These are phyloP conservation scores for Tetranychus cinnabarinus DNA, from an alignment of 1,140 invertebrate genomes.

Conservation along the genomic window DNA sequence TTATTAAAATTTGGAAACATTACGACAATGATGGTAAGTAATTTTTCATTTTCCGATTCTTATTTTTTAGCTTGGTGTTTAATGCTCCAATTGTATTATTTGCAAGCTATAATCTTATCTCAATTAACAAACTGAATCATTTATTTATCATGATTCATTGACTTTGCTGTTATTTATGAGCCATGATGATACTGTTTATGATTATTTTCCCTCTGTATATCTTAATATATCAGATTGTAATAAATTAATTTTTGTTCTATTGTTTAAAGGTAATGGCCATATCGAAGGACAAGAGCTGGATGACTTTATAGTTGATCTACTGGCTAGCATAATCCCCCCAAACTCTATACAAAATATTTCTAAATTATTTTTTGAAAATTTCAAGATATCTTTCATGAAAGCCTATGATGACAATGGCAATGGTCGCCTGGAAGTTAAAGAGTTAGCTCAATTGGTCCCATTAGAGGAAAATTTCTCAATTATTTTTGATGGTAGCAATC, in stretches of 20 bases:
- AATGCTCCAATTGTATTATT: neutral
- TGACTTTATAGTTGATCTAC: neutral
- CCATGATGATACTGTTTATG: neutral
- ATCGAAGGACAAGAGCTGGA: neutral
- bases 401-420: neutral
- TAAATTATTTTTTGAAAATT: neutral
- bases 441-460: neutral
- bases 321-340: neutral
- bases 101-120: neutral
- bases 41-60: neutral
- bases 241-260: neutral
- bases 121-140: neutral
- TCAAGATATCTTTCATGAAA: neutral
- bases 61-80: neutral
- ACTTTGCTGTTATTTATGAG: neutral
- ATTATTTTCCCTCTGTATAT: no score
- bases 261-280: neutral
- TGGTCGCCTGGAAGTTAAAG: neutral
- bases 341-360: neutral
- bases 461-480: neutral
- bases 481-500: neutral
- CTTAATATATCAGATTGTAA: neutral
- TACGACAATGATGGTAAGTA: neutral
- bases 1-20: neutral
- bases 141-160: neutral